Conservation (phyloP, 2,888 invertebrate species). For the Rhamphomyia laevipes region DNA sequence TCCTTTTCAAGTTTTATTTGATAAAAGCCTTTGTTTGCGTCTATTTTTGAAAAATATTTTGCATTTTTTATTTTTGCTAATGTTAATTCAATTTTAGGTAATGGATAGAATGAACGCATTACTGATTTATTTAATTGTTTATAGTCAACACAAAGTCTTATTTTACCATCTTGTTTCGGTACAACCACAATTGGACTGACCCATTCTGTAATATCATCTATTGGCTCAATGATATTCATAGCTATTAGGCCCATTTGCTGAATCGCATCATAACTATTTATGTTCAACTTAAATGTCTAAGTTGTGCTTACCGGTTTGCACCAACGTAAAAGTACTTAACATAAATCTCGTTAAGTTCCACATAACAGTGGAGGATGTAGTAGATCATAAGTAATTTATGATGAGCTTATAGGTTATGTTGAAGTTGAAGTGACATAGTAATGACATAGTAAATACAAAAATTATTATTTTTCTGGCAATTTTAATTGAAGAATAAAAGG, state of each 20-base stretch:
- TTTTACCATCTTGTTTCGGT: constrained; percentile 1
- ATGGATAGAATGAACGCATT: constrained; percentile 4
- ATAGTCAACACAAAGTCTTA: constrained; percentile 3
- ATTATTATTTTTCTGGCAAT: no score
- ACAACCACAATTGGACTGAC: constrained; percentile 7
- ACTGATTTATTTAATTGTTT: constrained; percentile 5
- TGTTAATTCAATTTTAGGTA: not conserved
- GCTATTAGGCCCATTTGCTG: constrained; percentile 1
- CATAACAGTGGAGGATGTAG: no score
- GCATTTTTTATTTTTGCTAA: constrained; percentile 1
- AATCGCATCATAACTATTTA: no score
- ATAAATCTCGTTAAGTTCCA: no score
- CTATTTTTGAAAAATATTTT: constrained; percentile 9
- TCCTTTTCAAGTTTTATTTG: constrained; percentile 8
- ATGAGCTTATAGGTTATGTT: no score
- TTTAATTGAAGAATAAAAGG: no score
- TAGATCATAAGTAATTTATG: no score
- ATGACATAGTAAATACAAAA: no score
- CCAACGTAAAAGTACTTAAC: no score
- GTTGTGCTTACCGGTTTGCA: no score
- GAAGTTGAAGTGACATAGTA: not conserved
- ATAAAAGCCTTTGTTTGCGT: constrained; percentile 6
- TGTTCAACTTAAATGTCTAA: no score
- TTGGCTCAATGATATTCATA: constrained; percentile 2
- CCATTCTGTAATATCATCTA: constrained; percentile 5